phyloP scores from a whole-genome alignment of 2,888 invertebrate genomes.

The Vannuccia rotundouncinata region DNA sequence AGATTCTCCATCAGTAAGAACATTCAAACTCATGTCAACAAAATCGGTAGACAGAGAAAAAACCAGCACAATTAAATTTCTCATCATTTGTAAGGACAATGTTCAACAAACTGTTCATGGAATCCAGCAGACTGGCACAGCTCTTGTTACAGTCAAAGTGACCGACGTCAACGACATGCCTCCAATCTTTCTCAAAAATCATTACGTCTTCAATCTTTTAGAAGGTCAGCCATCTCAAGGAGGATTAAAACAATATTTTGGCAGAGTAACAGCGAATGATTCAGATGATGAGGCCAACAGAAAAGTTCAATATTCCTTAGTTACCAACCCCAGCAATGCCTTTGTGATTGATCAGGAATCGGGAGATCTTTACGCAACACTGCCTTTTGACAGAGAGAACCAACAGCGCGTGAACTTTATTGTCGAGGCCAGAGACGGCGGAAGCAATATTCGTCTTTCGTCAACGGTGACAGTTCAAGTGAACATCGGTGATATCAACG shows the following conservation, averaged over 20 bases:
- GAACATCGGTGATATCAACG: slow-evolving; percentile 35
- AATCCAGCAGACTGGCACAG: slow-evolving; percentile 9
- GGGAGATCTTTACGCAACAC: slow-evolving; percentile 18
- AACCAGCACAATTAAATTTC: slow-evolving; percentile 11
- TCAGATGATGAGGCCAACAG: slow-evolving; percentile 25
- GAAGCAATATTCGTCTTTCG: background rate
- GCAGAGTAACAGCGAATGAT: slow-evolving; percentile 20
- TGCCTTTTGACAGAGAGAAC: slow-evolving; percentile 36
- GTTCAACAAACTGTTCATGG: background rate
- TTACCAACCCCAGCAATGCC: slow-evolving; percentile 27
- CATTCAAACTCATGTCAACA: slow-evolving; percentile 22
- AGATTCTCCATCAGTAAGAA: background rate
- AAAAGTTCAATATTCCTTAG: slow-evolving; percentile 26
- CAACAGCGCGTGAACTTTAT: slow-evolving; percentile 14
- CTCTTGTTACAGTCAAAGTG: slow-evolving; percentile 28
- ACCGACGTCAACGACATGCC: slow-evolving; percentile 33
- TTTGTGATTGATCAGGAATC: slow-evolving; percentile 34
- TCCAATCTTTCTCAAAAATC: slow-evolving; percentile 30
- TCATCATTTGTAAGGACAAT: slow-evolving; percentile 31
- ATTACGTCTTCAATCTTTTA: slow-evolving; percentile 28
- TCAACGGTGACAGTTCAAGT: slow-evolving; percentile 29
- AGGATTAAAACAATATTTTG: background rate
- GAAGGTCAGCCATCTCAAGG: slow-evolving; percentile 23
- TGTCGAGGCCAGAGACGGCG: slow-evolving; percentile 30
- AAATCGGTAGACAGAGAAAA: slow-evolving; percentile 29